Conservation (phyloP, 2,797 vertebrate genomes). For the Simalia tracyae region DNA sequence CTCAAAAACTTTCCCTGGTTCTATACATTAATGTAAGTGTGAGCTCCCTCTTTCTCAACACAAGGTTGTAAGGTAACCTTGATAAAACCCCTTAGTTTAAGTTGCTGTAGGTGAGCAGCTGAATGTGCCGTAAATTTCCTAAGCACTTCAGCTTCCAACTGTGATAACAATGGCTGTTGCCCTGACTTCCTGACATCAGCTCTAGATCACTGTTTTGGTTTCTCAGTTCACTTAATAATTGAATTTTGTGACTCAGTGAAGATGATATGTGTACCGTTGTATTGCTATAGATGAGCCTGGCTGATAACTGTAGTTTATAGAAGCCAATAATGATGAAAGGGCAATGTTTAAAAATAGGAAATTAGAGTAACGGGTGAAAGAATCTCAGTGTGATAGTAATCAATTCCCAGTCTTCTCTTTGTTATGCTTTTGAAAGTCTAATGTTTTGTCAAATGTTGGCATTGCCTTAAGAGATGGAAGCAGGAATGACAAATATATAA, state of each 20-base stretch:
- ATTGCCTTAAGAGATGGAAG: not conserved
- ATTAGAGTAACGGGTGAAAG: slow-evolving; percentile 47
- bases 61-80: not conserved
- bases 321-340: slow-evolving; percentile 43
- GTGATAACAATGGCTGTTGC: slow-evolving; percentile 15
- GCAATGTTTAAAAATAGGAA: slow-evolving; percentile 48
- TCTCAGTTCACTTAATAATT: slow-evolving; percentile 43
- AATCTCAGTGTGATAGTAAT: not conserved
- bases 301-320: slow-evolving; percentile 43
- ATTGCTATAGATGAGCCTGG: slow-evolving; percentile 52
- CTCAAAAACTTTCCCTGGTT: not conserved
- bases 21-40: not conserved
- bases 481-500: not conserved
- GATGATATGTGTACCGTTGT: slow-evolving; percentile 37
- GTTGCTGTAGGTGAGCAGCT: not conserved
- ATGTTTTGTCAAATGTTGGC: not conserved
- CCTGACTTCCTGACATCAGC: slow-evolving; percentile 23
- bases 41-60: not conserved
- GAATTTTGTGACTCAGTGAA: slow-evolving; percentile 55
- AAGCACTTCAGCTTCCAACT: not conserved
- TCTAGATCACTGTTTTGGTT: slow-evolving; percentile 43
- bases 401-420: not conserved
- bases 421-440: not conserved
- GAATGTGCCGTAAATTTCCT: not conserved
- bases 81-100: not conserved